phyloP scores from a whole-genome alignment of 2,797 vertebrate species.

The Xerus rutilus region DNA sequence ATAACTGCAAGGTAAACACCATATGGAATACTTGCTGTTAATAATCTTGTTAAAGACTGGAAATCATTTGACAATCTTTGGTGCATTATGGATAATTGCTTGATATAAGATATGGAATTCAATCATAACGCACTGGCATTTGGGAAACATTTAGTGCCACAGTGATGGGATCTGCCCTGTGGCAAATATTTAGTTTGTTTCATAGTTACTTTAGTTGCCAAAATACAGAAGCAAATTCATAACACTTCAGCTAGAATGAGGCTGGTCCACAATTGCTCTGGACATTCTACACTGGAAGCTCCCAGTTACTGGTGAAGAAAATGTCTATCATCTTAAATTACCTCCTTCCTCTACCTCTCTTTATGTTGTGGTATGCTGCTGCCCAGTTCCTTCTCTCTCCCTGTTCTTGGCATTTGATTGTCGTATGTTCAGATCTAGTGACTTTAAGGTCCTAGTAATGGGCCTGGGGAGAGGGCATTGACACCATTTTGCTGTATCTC shows the following conservation, averaged over 20 bases:
- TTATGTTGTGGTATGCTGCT: background rate
- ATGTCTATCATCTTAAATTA: background rate
- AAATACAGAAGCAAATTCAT: background rate
- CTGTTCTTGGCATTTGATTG: background rate
- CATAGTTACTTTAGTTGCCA: background rate
- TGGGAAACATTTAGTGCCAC: constrained; percentile 2
- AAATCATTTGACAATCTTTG: background rate
- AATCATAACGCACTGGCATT: background rate
- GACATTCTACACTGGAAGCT: background rate
- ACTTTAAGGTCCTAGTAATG: background rate
- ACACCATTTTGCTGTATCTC: background rate
- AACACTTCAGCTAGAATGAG: background rate
- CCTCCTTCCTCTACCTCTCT: background rate
- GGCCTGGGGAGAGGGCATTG: background rate
- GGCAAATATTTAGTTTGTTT: background rate
- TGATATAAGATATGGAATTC: background rate
- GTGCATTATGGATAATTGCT: background rate
- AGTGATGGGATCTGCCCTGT: background rate
- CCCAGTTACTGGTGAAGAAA: background rate
- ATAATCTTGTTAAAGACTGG: background rate
- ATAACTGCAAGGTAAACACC: background rate
- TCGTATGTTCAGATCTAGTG: background rate
- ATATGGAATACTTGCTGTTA: background rate
- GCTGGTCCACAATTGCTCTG: background rate
- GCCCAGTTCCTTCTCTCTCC: background rate